Base-by-base conservation (phyloP, 2,113 vertebrate genomes). In the Bufo gargarizans region DNA sequence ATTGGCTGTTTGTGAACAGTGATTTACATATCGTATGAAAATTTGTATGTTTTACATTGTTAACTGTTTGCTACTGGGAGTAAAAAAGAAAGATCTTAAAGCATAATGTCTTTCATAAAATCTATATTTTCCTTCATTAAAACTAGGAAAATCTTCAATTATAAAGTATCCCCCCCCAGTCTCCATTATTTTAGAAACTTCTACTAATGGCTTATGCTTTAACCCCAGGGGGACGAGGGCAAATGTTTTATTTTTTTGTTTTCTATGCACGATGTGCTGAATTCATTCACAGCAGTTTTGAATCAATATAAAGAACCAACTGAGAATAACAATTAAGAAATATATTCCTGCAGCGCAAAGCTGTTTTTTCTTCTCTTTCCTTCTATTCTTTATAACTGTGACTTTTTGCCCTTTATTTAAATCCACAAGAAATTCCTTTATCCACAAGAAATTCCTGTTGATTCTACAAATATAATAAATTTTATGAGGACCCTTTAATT, bases 291-390 rank as follows among this genome's bases (percentile, higher is more conserved):
- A 58, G 53, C 53, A 59, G 78, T 56, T 80, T 43, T 43, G 55
- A 80, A 80, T 80, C 78, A 80, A 80, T 80, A 80, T 16, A 17
- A 58, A 80, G 55, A 80, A 58, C 22, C n/a, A 7, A 45, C 78
- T 43, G 78, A 14, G 55, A 80, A 80, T 80, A 43, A 80, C 55
- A 80, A 80, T 58, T 80, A 80, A 80, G 78, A 80, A 80, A 59
- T 58, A 58, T 80, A 59, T 59, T 33, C 78, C 55, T 80, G 33
- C 78, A 80, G 45, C 59, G n/a, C n/a, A 80, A 80, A 43, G 59
- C 78, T 17, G 78, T 10, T 58, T 80, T 43, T 45, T 22, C 55
- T 43, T 80, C 17, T 80, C 59, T 80, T 80, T 59, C 14, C 4
- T 8, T 8, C 3, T 9, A 4, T 16, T 5, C 14, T 43, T 13